These are phyloP conservation scores for Dusona sp. DNA, from an alignment of 2,888 invertebrate genomes.

Conservation along the genomic window DNA sequence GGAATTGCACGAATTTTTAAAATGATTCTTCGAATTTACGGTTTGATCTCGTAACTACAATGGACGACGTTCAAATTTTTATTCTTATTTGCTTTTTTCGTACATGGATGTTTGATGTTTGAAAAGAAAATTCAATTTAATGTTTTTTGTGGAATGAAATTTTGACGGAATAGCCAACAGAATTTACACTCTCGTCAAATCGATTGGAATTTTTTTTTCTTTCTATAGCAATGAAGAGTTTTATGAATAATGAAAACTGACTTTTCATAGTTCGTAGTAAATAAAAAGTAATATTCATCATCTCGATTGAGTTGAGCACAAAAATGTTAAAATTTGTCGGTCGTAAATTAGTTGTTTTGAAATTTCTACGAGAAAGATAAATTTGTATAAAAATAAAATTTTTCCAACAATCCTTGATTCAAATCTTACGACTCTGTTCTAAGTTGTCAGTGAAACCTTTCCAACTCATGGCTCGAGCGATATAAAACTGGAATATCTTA, in stretches of 20 bases:
- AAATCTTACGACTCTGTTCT: background rate
- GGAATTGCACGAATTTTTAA: background rate
- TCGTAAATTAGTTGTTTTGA: background rate
- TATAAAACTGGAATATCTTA: no score
- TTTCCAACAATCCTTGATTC: background rate
- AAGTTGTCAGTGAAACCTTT: background rate
- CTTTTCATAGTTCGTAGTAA: no score
- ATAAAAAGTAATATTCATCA: no score
- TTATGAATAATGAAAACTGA: background rate
- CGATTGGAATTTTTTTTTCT: background rate
- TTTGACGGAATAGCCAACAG: no score
- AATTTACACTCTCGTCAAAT: no score
- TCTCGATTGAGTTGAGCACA: no score
- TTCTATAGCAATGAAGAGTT: background rate
- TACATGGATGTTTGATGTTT: no score
- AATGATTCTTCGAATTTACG: background rate
- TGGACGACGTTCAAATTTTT: no score
- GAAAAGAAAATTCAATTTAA: no score
- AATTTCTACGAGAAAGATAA: background rate
- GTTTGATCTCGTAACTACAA: background rate
- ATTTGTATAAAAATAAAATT: background rate
- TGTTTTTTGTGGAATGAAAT: no score
- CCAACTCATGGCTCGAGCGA: background rate
- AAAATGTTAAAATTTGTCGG: background rate
- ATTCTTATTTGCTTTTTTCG: no score